Conservation (phyloP, 23 tunicate species). For the Trididemnum nubilum region DNA sequence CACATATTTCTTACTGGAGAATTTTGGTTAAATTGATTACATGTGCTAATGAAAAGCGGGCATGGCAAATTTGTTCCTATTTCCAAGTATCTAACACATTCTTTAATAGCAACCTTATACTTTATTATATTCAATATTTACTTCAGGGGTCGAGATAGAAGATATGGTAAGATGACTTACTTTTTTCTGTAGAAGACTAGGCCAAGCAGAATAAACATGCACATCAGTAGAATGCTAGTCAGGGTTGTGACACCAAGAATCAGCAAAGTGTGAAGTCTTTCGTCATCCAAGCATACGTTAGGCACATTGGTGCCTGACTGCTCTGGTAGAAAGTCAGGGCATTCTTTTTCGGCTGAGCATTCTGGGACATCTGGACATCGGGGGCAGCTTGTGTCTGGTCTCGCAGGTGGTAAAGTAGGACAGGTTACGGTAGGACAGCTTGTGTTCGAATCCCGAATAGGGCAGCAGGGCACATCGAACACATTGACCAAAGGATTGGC, state of each 20-base stretch:
- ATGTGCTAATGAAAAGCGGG: no score
- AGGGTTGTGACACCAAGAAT: constrained; percentile 22
- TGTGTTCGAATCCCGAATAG: background rate
- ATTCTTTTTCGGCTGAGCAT: background rate
- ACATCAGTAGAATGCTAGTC: constrained; percentile 19
- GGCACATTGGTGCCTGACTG: background rate
- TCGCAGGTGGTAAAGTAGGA: background rate
- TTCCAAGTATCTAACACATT: no score
- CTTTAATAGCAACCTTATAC: no score
- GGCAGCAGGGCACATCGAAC: background rate
- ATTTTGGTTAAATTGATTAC: no score
- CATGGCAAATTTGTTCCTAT: no score
- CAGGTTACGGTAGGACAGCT: background rate
- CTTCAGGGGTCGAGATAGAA: no score
- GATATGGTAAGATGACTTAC: no score
- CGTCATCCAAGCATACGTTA: background rate
- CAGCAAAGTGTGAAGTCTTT: background rate
- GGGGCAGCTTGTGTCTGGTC: no score
- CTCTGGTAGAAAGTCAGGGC: background rate
- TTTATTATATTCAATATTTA: no score
- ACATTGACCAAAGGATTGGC: background rate
- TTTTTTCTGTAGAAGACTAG: background rate
- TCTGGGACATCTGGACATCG: no score
- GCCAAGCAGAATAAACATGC: constrained; percentile 6
- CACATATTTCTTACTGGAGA: no score